Conservation (phyloP, 1,140 invertebrate genomes). For the Zaprionus kolodkinae region DNA sequence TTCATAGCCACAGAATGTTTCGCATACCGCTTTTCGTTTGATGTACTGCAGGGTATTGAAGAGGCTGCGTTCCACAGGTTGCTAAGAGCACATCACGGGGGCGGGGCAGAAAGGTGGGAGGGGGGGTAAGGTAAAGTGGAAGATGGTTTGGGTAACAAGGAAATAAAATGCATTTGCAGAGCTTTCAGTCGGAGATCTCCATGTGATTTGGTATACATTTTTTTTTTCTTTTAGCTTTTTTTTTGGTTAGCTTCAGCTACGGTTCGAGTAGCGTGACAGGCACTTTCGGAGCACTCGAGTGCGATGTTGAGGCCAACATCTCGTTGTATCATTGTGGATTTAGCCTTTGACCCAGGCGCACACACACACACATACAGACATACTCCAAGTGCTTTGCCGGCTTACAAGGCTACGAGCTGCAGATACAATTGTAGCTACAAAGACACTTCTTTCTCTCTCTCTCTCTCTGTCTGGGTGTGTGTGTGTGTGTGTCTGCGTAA, state of each 20-base stretch:
- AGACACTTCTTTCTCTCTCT: background rate
- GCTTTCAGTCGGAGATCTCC: conserved; percentile 15
- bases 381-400: conserved; percentile 1
- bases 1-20: conserved; percentile 62
- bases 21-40: conserved; percentile 82
- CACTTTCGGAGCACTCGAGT: conserved; percentile 51
- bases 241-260: conserved; percentile 29
- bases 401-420: background rate
- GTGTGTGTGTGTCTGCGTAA: conserved; percentile 9
- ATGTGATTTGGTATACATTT: background rate
- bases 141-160: background rate
- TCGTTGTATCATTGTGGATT: conserved; percentile 68
- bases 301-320: conserved; percentile 57
- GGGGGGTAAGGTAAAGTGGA: background rate
- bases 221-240: background rate
- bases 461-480: too few species aligned
- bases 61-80: conserved; percentile 83
- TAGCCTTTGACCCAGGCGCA: conserved; percentile 65
- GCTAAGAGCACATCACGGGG: conserved; percentile 37
- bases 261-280: conserved; percentile 59
- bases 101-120: too few species aligned
- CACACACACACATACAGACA: conserved; percentile 20
- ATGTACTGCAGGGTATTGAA: conserved; percentile 80
- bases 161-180: conserved; percentile 35
- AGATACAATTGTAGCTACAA: background rate